Evolutionary conservation across 2,797 vertebrate genomes (phyloP).

Genomic region (Myiotriccus ornatus): DNA sequence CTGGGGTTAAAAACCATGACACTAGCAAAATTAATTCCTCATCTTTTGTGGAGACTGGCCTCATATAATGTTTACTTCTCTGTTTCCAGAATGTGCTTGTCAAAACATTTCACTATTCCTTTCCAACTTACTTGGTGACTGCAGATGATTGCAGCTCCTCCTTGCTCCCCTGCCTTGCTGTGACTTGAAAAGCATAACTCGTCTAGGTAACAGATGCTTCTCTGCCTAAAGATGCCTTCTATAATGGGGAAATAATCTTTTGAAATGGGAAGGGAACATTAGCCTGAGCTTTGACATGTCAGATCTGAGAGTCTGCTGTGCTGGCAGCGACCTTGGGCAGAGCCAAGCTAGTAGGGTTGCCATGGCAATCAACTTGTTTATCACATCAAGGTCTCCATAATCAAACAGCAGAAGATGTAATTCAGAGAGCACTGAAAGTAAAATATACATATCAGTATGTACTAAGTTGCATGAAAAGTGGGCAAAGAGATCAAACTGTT

Average conservation of each 20-base stretch:
- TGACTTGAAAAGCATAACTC: not conserved
- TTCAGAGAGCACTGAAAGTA: not conserved
- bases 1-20: not conserved
- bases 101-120: not conserved
- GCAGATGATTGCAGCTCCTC: not conserved
- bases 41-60: not conserved
- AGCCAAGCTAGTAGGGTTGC: constrained; percentile 22
- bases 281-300: not conserved
- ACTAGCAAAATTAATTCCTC: not conserved
- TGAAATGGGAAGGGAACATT: constrained; percentile 5
- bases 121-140: not conserved
- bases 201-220: not conserved
- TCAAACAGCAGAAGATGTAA: constrained; percentile 17
- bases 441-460: not conserved
- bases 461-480: not conserved
- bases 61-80: not conserved
- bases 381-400: constrained; percentile 4
- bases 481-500: not conserved
- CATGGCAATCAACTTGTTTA: constrained; percentile 48
- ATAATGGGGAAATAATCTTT: not conserved
- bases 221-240: not conserved
- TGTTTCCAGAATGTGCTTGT: not conserved
- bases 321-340: not conserved
- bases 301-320: not conserved
- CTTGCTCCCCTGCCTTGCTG: not conserved